Conservation (phyloP, 2,888 invertebrate species). For the Chymomyza fuscimana region DNA sequence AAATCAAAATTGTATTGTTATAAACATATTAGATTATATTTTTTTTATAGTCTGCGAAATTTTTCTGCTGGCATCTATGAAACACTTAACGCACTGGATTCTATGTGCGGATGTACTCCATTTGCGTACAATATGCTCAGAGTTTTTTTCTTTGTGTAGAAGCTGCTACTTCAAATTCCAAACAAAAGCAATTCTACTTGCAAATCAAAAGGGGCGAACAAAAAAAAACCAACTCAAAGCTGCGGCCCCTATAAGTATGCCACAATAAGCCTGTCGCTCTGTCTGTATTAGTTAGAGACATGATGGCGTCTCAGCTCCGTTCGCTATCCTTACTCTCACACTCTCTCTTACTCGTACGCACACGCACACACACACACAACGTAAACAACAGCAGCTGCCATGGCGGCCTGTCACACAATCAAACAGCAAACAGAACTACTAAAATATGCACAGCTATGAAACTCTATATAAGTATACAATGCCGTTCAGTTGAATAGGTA, state of each 20-base stretch:
- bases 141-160: background rate
- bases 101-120: too few relatives aligned
- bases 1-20: too few relatives aligned
- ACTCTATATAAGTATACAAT: slow-evolving; percentile 1
- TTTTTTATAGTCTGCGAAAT: too few relatives aligned
- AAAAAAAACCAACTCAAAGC: background rate
- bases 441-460: background rate
- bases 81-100: too few relatives aligned
- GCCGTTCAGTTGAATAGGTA: background rate
- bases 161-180: slow-evolving; percentile 31
- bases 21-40: too few relatives aligned
- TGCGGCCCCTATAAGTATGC: background rate
- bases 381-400: slow-evolving; percentile 45
- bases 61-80: too few relatives aligned
- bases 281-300: background rate
- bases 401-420: slow-evolving; percentile 24
- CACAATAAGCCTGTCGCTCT: background rate
- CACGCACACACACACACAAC: background rate
- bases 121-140: too few relatives aligned
- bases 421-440: slow-evolving; percentile 33
- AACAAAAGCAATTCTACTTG: slow-evolving; percentile 20
- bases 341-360: slow-evolving; percentile 13
- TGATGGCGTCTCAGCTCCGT: background rate
- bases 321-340: background rate
- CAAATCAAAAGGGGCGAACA: slow-evolving; percentile 21